Percentiles rank a stretch among this genome's conserved stretches.
phyloP scores from a whole-genome alignment of 2,113 vertebrate genomes.

The Pituophis catenifer region DNA sequence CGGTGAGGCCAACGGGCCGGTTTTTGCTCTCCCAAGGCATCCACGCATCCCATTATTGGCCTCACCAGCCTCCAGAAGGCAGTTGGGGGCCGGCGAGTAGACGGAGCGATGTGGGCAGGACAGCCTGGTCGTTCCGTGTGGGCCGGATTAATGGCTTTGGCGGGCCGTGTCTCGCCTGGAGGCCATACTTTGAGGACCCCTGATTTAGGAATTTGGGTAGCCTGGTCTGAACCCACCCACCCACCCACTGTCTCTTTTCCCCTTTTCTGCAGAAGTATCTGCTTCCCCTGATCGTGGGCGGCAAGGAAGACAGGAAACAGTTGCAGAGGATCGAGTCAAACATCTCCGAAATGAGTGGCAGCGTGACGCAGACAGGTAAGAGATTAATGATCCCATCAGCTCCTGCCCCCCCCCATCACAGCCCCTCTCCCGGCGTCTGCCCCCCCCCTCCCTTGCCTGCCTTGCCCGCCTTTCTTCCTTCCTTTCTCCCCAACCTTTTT shows the following conservation, averaged over 20 bases:
- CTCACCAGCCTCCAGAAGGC: too few relatives aligned
- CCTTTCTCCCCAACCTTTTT: constrained; percentile 37
- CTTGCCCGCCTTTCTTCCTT: constrained; percentile 54
- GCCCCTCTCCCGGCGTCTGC: constrained; percentile 43
- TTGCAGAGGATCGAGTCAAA: constrained; percentile 94
- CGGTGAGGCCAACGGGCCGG: too few relatives aligned
- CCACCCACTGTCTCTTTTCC: background rate
- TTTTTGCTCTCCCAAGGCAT: too few relatives aligned
- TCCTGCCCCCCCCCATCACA: constrained; percentile 61
- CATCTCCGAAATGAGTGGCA: constrained; percentile 97
- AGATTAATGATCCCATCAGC: constrained; percentile 99
- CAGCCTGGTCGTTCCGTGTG: too few relatives aligned
- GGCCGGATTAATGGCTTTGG: too few relatives aligned
- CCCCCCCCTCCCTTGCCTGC: constrained; percentile 44
- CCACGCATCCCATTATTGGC: too few relatives aligned
- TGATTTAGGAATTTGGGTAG: background rate
- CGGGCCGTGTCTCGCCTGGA: accelerated
- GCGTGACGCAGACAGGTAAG: constrained; percentile 99
- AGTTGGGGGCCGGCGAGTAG: too few relatives aligned
- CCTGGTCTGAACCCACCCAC: background rate
- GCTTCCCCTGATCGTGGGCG: constrained; percentile 92
- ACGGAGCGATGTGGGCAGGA: too few relatives aligned
- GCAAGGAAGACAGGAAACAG: constrained; percentile 96
- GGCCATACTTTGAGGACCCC: too few relatives aligned
- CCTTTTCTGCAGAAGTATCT: constrained; percentile 89